Evolutionary conservation across 2,113 vertebrate species (phyloP), one percentile per base, ranked within the genome.

Genomic region (Platycercus adscitus): DNA sequence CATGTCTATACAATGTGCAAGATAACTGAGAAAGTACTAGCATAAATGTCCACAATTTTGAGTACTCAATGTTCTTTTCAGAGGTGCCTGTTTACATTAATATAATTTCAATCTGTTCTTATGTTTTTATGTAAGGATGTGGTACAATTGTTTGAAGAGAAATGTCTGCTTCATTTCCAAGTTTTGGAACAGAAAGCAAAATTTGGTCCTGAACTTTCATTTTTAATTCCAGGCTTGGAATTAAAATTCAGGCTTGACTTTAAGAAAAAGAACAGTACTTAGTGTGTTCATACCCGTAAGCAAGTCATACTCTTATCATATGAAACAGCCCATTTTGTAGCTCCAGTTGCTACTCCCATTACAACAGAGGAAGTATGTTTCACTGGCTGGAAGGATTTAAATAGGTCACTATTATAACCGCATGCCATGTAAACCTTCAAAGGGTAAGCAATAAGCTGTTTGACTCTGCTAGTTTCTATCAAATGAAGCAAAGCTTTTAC

Each of bases 11-110:
- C 39, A 78, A 17, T 75, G 9, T 88, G 12, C 43, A 78, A 83
- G 64, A 58, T 90, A 91, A 80, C 69, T 0, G 83, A 50, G 86
- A 90, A 96, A 88, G 46, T 50, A 28, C 28, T 83, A 8, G 0
- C n/a, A 35, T 83, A 81, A 83, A 86, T n/a, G 41, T 77, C 88
- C 86, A 63, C 50, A 53, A 56, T 66, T 92, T 73, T 70, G 71
- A 86, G 91, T 70, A 88, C 60, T 71, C 60, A 24, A 0, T 94
- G 76, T 93, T 92, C 94, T 92, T 94, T 92, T 75, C 69, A 91
- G 88, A 86, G 64, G 43, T 66, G 55, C 60, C 53, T 93, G 64
- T 94, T 96, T 93, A 75, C 76, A 58, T 95, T 84, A 91, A 94
- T 78, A 76, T 65, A 73, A 88, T 92, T 94, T 94, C 80, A 93